Percentiles rank a stretch among this genome's conserved stretches.
Evolutionary conservation across 2,888 invertebrate species (phyloP).

Genomic region (Furcula furcula): DNA sequence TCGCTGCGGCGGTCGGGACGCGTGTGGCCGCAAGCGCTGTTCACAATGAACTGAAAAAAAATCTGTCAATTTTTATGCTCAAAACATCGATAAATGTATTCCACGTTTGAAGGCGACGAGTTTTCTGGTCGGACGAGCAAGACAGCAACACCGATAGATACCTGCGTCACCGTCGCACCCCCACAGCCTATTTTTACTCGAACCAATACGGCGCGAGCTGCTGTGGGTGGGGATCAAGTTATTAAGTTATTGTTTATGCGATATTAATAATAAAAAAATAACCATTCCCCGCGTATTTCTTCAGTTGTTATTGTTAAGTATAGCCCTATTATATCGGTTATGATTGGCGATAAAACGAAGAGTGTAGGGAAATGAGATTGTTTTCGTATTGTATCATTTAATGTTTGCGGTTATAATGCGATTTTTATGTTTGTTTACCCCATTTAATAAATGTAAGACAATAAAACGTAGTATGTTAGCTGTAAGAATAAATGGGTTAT

Average conservation of each 20-base stretch:
- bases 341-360: constrained; percentile 58
- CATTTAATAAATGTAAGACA: constrained; percentile 32
- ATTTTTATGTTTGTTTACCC: constrained; percentile 58
- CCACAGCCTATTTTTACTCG: constrained; percentile 76
- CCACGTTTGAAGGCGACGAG: constrained; percentile 75
- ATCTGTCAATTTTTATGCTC: constrained; percentile 82
- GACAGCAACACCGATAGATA: constrained; percentile 44
- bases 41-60: constrained; percentile 79
- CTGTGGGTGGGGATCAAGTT: constrained; percentile 73
- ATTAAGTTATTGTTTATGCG: constrained; percentile 80
- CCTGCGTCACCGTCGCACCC: constrained; percentile 54
- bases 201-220: constrained; percentile 70
- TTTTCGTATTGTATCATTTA: constrained; percentile 52
- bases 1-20: constrained; percentile 38
- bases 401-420: constrained; percentile 46
- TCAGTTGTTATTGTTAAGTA: constrained; percentile 58
- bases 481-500: constrained; percentile 25
- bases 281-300: constrained; percentile 48
- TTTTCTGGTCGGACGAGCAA: constrained; percentile 58
- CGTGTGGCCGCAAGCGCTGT: constrained; percentile 50
- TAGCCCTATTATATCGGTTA: constrained; percentile 50
- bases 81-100: constrained; percentile 79
- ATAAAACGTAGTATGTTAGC: constrained; percentile 23
- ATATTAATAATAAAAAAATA: constrained; percentile 78
- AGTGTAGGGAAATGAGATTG: constrained; percentile 64